phyloP scores from a whole-genome alignment of 2,888 invertebrate species.

The Pogonocherus hispidulus region DNA sequence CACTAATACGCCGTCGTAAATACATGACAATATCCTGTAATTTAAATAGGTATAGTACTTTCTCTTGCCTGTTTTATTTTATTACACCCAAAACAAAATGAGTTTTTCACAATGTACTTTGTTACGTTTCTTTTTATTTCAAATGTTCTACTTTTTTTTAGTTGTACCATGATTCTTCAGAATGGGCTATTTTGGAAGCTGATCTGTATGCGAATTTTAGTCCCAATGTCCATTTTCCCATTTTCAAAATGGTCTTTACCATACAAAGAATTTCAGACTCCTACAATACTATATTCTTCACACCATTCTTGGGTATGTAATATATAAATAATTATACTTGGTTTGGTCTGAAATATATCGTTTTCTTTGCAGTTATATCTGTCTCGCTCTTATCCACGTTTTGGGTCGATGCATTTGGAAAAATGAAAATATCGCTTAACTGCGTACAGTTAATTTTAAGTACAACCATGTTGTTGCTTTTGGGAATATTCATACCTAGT shows the following conservation, averaged over 20 bases:
- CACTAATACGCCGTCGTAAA: too few relatives aligned
- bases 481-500: constrained; percentile 59
- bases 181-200: constrained; percentile 55
- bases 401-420: constrained; percentile 63
- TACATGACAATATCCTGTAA: too few relatives aligned
- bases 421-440: constrained; percentile 60
- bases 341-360: background rate
- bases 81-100: too few relatives aligned
- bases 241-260: constrained; percentile 55
- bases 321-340: background rate
- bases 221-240: constrained; percentile 44
- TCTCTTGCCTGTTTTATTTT: too few relatives aligned
- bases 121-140: too few relatives aligned
- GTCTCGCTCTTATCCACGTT: constrained; percentile 61
- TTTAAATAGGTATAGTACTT: too few relatives aligned
- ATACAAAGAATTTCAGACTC: constrained; percentile 57
- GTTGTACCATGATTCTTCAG: constrained; percentile 48
- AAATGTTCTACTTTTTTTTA: too few relatives aligned
- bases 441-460: constrained; percentile 62
- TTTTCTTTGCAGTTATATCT: constrained; percentile 59
- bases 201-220: constrained; percentile 36
- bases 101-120: too few relatives aligned
- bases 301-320: constrained; percentile 61
- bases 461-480: constrained; percentile 56
- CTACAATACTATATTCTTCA: constrained; percentile 59